These are phyloP conservation scores for Eudorcas thomsonii DNA, from an alignment of 2,113 vertebrate species.

Conservation along the genomic window DNA sequence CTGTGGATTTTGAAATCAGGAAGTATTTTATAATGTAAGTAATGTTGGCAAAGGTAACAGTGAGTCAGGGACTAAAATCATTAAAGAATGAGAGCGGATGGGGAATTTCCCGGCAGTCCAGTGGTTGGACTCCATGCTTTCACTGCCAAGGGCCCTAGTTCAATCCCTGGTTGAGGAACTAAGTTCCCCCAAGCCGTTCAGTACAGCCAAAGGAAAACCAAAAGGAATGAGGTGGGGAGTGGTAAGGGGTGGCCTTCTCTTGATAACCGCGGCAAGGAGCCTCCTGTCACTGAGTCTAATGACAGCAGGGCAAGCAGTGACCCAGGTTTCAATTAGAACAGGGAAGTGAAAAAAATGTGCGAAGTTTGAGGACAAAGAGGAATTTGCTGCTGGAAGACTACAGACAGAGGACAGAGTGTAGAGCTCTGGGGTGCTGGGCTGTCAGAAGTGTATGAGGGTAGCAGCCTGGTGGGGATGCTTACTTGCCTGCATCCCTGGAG, in stretches of 20 bases:
- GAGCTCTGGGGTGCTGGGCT: not conserved
- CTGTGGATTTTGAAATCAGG: not conserved
- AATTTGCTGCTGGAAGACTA: not conserved
- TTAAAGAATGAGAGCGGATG: not conserved
- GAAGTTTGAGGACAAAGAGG: not conserved
- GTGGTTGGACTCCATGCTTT: not conserved
- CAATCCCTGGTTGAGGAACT: not conserved
- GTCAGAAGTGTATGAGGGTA: not conserved
- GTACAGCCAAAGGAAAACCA: not conserved
- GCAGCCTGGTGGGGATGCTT: no score
- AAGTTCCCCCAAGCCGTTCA: not conserved
- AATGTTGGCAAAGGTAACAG: not conserved
- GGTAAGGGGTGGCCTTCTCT: not conserved
- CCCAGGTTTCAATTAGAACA: not conserved
- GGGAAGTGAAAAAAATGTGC: not conserved
- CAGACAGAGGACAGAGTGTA: not conserved
- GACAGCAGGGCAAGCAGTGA: not conserved
- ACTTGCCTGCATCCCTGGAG: not conserved
- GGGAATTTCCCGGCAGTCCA: not conserved
- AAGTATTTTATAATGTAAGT: not conserved
- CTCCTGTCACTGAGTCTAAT: not conserved
- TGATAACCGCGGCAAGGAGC: not conserved
- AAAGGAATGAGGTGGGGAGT: not conserved
- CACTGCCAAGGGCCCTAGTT: not conserved
- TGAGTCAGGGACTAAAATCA: not conserved